Conservation (phyloP, 2,888 invertebrate genomes). For the Scaptomyza reducta region DNA sequence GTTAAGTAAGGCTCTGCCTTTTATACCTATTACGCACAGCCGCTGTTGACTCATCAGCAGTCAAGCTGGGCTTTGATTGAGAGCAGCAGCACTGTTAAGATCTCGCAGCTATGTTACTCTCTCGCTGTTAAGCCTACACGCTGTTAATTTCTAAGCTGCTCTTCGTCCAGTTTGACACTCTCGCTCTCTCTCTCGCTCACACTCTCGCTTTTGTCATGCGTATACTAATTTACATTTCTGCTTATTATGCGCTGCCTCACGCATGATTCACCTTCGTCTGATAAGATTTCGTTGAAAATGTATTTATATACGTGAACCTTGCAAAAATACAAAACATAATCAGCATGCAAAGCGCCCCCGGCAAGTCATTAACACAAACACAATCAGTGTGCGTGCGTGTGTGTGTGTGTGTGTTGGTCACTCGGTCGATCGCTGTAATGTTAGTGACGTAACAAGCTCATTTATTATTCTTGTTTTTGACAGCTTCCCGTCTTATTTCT, state of each 20-base stretch:
- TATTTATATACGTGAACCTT: constrained; percentile 29
- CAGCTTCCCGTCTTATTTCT: constrained; percentile 14
- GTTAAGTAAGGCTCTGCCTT: constrained; percentile 28
- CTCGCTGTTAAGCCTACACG: neutral
- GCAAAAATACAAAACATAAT: constrained; percentile 24
- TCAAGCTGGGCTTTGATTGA: constrained; percentile 1
- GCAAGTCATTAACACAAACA: constrained; percentile 24
- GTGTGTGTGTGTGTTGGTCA: constrained; percentile 33
- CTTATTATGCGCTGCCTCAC: constrained; percentile 46
- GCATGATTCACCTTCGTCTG: constrained; percentile 65
- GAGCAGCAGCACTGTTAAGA: neutral
- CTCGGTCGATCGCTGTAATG: constrained; percentile 42
- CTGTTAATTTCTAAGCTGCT: constrained; percentile 16
- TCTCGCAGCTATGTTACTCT: neutral
- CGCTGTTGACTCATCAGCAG: constrained; percentile 24
- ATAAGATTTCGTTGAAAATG: constrained; percentile 11
- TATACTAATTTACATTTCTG: constrained; percentile 29
- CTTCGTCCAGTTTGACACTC: neutral
- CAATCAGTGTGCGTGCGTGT: no score
- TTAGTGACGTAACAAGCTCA: constrained; percentile 58
- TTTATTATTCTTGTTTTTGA: constrained; percentile 30
- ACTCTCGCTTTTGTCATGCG: constrained; percentile 8
- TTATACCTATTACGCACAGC: constrained; percentile 27
- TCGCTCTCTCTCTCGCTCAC: constrained; percentile 5
- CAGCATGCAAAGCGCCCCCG: constrained; percentile 42